Evolutionary conservation across 2,888 invertebrate species (phyloP), one percentile per base, ranked within the genome.

Genomic region (Cistogaster globosa): DNA sequence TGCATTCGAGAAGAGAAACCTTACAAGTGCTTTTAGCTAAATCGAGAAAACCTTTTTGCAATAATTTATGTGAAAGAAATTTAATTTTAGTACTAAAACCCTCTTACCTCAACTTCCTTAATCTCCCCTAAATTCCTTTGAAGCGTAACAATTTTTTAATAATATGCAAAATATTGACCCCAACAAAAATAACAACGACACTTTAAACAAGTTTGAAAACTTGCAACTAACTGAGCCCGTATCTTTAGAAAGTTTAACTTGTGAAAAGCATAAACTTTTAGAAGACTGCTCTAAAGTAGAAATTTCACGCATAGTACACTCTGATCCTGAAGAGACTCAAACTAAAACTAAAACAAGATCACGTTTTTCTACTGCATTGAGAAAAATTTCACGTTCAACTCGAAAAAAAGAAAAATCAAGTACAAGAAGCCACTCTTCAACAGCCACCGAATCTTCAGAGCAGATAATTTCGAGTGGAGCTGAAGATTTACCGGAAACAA

Each of bases 121-220:
- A 36, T 45, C 16, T 7, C 1, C 55, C 74, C 68, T 26, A 36
- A 48, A 53, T 20, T 65, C 48, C 69, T 53, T 32, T 48, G 16
- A 36, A 38, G 3, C 0, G 69, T 18, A 11, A 26, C 51, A 7
- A n/a, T 53, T 82, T 87, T 86, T 82, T 83, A 77, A 85, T 88
- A 91, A 90, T 91, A 92, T 92, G 92, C 92, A 90, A 91, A 91
- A 89, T 90, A 87, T 87, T 89, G 92, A 88, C 26, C 69, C 76
- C 14, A 38, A 55, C 16, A 55, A 86, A 69, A 76, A 72, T 80
- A 84, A 26, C 1, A 26, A 75, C 75, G 72, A 69, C 58, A 87
- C 68, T 74, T 60, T 87, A 58, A 87, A 87, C 76, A 86, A 87
- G 79, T 87, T 87, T 84, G 87, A 87, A 55, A 78, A 78, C 75